Percentiles rank a stretch among this genome's conserved stretches.
Conservation (phyloP, 2,888 invertebrate genomes). For the Agelastica alni region DNA sequence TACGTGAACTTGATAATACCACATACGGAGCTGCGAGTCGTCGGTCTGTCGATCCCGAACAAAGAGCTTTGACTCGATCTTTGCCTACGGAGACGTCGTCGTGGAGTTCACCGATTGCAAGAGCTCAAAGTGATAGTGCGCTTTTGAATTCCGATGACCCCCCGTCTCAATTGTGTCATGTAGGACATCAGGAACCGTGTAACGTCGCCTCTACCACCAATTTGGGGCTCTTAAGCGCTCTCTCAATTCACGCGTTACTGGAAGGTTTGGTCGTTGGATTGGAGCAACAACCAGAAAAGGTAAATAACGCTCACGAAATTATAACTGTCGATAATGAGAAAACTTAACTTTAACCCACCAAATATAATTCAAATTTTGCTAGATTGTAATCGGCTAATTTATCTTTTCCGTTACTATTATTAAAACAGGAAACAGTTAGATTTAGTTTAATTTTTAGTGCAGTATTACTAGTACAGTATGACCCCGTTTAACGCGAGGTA, state of each 20-base stretch:
- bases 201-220: conserved; percentile 65
- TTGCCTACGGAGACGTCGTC: conserved; percentile 44
- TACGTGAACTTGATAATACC: conserved; percentile 2
- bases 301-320: too few relatives aligned
- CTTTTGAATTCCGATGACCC: conserved; percentile 36
- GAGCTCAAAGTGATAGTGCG: conserved; percentile 40
- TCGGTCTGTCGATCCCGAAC: too few relatives aligned
- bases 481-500: too few relatives aligned
- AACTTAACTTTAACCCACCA: too few relatives aligned
- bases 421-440: too few relatives aligned
- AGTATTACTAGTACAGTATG: too few relatives aligned
- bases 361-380: too few relatives aligned
- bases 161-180: conserved; percentile 64
- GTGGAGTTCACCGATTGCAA: too few relatives aligned
- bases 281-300: conserved; percentile 67
- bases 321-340: too few relatives aligned
- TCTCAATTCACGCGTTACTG: conserved; percentile 77
- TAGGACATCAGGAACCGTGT: conserved; percentile 70
- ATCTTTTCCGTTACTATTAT: too few relatives aligned
- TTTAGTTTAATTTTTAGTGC: too few relatives aligned
- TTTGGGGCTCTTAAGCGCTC: conserved; percentile 70
- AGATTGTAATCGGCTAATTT: too few relatives aligned
- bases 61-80: conserved; percentile 26
- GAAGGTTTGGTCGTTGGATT: conserved; percentile 84
- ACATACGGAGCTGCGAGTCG: conserved; percentile 32